Evolutionary conservation across 2,797 vertebrate genomes (phyloP), one percentile per base, ranked within the genome.

Genomic region (Hippopotamyrus pictus): DNA sequence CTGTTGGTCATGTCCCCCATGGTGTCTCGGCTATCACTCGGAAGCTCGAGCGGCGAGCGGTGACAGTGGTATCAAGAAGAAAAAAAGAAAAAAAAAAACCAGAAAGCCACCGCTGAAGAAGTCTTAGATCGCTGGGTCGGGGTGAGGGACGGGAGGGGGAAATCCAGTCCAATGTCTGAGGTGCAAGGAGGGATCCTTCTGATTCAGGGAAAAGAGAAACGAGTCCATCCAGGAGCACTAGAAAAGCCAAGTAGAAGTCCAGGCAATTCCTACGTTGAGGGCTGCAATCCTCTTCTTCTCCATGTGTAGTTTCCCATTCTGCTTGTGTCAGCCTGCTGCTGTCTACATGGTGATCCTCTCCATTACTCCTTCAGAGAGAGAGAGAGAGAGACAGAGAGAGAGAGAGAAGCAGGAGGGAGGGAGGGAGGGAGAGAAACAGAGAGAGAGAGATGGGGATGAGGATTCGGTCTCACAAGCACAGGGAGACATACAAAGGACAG

Each of bases 1-100:
- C 98, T 99, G 93, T 99, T 99, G 89, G 98, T 98, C 97, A 99
- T 97, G 96, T 99, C 99, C 95, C 98, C 99, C 98, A 99, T 99
- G 92, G 94, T 93, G 96, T 93, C 93, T 7, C 83, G 89, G 91
- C 6, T 95, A 94, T 94, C 94, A 91, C 94, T 95, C 83, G n/a
- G 85, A 91, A 91, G 90, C 46, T 62, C 86, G 46, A 65, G 86
- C 85, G 83, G 92, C 91, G 73, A 92, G 88, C 90, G n/a, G 90
- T 91, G 90, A 91, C 91, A 86, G 19, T 89, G 59, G 90, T 91
- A 29, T 90, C 69, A 88, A 88, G 79, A 48, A 92, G 57, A 86
- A 88, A 91, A 93, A 87, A 90, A 85, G 92, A 90, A 37, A 90
- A 37, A 91, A 44, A 92, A 57, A 88, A 88, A 88, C 89, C 91